A percentile compares a stretch with the other conserved stretches of the same genome.
phyloP scores from a whole-genome alignment of 2,797 vertebrate genomes.

The Gila robusta region DNA sequence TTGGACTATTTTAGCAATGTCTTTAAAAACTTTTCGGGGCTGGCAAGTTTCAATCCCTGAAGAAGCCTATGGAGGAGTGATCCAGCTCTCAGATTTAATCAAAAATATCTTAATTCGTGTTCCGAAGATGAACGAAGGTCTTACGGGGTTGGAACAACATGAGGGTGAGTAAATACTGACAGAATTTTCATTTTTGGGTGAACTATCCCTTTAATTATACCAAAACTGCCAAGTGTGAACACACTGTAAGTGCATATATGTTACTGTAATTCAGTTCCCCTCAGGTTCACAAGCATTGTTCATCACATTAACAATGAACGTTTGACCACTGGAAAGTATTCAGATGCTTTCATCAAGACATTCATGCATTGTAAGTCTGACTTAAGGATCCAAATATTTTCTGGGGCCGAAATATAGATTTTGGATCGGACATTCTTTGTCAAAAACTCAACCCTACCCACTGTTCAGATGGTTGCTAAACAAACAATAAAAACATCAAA shows the following conservation, averaged over 20 bases:
- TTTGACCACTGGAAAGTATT: not conserved
- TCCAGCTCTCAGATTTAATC: no score
- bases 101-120: no score
- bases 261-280: not conserved
- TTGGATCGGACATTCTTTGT: not conserved
- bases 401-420: not conserved
- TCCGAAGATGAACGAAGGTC: no score
- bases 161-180: no score
- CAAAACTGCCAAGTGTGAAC: not conserved
- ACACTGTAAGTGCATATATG: not conserved
- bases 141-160: no score
- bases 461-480: not conserved
- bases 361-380: not conserved
- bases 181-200: no score
- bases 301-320: not conserved
- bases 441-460: constrained; percentile 15
- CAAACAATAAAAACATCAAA: constrained; percentile 19
- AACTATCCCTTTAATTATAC: not conserved
- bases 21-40: no score
- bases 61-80: no score
- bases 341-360: no score
- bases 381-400: not conserved
- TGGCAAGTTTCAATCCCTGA: no score
- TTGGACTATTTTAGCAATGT: no score
- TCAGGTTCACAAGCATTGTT: not conserved